Percentiles rank a stretch among this genome's conserved stretches.
These are phyloP conservation scores for Camponotus pennsylvanicus DNA, from an alignment of 1,140 invertebrate genomes.

Conservation along the genomic window DNA sequence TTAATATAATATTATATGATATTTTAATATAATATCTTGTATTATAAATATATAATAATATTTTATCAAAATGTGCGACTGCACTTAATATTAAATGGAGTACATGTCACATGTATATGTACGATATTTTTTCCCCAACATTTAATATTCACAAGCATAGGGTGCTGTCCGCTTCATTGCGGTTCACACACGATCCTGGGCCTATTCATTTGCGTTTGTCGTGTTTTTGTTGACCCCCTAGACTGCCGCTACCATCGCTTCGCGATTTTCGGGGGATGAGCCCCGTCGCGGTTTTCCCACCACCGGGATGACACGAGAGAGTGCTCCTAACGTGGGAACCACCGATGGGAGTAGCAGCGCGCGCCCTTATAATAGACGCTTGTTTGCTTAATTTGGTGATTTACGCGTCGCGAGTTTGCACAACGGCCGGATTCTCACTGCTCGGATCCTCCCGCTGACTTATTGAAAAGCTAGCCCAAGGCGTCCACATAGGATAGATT, in stretches of 20 bases:
- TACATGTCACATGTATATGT: not conserved
- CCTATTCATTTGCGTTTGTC: constrained; percentile 17
- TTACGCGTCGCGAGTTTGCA: constrained; percentile 54
- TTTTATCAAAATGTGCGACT: too few species aligned
- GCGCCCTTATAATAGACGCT: constrained; percentile 51
- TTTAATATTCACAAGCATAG: constrained; percentile 3
- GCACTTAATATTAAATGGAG: not conserved
- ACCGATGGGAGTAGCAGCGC: constrained; percentile 21
- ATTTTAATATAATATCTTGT: too few species aligned
- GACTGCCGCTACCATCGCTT: not conserved
- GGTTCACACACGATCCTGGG: not conserved
- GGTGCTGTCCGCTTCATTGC: not conserved
- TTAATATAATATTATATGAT: too few species aligned
- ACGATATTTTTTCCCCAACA: not conserved
- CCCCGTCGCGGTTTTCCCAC: constrained; percentile 58
- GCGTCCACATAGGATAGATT: constrained; percentile 39
- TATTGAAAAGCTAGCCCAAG: constrained; percentile 47
- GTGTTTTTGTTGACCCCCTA: constrained; percentile 26
- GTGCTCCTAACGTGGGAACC: constrained; percentile 54
- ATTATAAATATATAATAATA: too few species aligned
- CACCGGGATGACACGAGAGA: constrained; percentile 15
- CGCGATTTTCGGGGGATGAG: constrained; percentile 58
- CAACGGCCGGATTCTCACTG: constrained; percentile 50
- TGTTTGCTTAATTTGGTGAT: constrained; percentile 61
- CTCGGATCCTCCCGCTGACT: constrained; percentile 26